A percentile compares a stretch with the other conserved stretches of the same genome.
Evolutionary conservation across 2,113 vertebrate species (phyloP).

Genomic region (Regulus satrapa): DNA sequence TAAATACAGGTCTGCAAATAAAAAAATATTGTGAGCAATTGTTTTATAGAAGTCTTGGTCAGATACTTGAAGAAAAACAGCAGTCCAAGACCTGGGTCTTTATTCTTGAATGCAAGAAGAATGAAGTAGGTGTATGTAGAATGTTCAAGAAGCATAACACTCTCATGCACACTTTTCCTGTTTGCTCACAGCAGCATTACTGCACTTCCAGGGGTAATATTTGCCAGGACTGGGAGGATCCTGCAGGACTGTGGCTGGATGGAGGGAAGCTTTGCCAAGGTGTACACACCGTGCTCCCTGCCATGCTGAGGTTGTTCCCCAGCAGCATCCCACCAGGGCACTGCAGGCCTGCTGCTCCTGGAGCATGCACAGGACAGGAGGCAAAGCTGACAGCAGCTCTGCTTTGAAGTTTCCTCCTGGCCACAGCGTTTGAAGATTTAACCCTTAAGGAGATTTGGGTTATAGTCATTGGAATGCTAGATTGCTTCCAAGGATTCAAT

Average conservation of each 20-base stretch:
- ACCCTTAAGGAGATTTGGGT: not conserved
- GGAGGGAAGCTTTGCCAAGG: not conserved
- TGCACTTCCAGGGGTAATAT: not conserved
- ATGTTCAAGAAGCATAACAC: not conserved
- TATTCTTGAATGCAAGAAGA: not conserved
- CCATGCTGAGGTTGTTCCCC: not conserved
- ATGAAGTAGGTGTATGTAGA: not conserved
- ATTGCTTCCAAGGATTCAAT: not conserved
- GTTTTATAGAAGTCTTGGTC: not conserved
- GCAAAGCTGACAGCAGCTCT: not conserved
- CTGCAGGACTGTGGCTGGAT: rapidly evolving
- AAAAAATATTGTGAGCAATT: not conserved
- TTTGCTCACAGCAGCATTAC: not conserved
- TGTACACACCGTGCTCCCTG: rapidly evolving
- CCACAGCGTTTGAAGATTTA: not conserved
- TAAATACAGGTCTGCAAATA: not conserved
- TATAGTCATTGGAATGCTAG: not conserved
- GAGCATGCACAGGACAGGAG: not conserved
- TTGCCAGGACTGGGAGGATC: not conserved
- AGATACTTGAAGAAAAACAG: not conserved
- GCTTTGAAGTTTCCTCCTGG: slow-evolving; percentile 21
- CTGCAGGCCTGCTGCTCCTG: not conserved
- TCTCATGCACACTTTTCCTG: not conserved
- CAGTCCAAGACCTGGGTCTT: not conserved
- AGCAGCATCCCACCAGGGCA: rapidly evolving